These are phyloP conservation scores for Pocota personata DNA, from an alignment of 2,888 invertebrate genomes.

Conservation along the genomic window DNA sequence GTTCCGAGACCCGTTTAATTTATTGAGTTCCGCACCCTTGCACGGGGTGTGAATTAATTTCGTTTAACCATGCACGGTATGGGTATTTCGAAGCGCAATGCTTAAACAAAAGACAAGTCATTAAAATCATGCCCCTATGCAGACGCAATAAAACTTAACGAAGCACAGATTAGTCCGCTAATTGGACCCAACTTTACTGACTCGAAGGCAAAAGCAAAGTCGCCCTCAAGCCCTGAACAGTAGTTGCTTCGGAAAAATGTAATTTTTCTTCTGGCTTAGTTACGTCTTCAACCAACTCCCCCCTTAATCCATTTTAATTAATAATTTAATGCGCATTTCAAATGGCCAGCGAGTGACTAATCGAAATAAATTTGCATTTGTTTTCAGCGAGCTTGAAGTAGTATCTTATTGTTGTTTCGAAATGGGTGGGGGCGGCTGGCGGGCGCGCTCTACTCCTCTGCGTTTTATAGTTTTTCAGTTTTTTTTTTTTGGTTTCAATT, in stretches of 20 bases:
- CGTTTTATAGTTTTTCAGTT: slow-evolving; percentile 31
- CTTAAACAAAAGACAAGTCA: not conserved
- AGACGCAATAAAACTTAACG: slow-evolving; percentile 14
- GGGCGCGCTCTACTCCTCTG: not conserved
- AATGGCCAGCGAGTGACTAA: slow-evolving; percentile 50
- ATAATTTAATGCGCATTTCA: slow-evolving; percentile 68
- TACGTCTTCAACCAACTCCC: not conserved
- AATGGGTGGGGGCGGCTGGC: not conserved
- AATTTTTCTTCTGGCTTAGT: not conserved
- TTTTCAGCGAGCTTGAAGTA: slow-evolving; percentile 22
- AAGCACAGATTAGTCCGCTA: slow-evolving; percentile 22
- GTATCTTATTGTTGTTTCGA: slow-evolving; percentile 22
- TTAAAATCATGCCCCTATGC: not conserved
- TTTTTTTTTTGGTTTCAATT: slow-evolving; percentile 48
- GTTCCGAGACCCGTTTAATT: not conserved
- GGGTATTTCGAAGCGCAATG: not conserved
- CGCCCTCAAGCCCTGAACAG: not conserved
- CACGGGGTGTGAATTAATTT: slow-evolving; percentile 11
- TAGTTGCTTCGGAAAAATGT: not conserved
- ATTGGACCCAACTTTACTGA: slow-evolving; percentile 3
- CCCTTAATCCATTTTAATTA: slow-evolving; percentile 57
- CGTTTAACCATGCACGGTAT: not conserved
- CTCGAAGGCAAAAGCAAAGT: not conserved
- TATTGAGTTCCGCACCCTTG: slow-evolving; percentile 31
- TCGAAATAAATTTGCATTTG: slow-evolving; percentile 66